These are phyloP conservation scores for Syngnathus scovelli DNA, from an alignment of 2,113 vertebrate genomes.

Conservation along the genomic window DNA sequence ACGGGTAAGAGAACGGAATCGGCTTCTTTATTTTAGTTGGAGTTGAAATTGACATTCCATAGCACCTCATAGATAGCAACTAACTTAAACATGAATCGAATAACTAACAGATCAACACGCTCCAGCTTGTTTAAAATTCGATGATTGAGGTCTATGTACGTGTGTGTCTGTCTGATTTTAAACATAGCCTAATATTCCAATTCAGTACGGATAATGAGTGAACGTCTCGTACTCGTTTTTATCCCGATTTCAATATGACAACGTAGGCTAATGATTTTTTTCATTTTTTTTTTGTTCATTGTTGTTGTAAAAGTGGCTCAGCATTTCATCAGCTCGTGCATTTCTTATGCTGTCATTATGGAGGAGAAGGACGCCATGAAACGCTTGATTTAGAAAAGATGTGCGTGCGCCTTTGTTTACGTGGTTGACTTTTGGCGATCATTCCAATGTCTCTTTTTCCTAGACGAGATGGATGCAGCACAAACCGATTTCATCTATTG, in stretches of 20 bases:
- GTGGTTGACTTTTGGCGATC: neutral
- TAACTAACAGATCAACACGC: neutral
- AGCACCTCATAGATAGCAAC: neutral
- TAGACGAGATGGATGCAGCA: constrained; percentile 46
- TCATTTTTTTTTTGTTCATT: neutral
- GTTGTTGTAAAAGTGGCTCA: neutral
- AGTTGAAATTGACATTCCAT: neutral
- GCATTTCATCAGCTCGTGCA: neutral
- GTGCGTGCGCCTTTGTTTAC: no score
- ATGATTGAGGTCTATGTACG: neutral
- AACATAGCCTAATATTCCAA: neutral
- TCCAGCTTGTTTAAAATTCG: neutral
- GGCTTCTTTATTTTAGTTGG: neutral
- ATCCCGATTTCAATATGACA: neutral
- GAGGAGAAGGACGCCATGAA: neutral
- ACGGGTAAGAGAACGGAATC: neutral
- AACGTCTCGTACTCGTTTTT: neutral
- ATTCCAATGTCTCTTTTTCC: neutral
- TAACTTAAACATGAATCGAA: neutral
- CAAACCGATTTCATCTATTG: constrained; percentile 66
- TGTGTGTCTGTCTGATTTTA: neutral
- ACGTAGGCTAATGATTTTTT: neutral
- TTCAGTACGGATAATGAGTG: neutral
- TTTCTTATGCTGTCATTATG: neutral
- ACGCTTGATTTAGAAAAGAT: neutral